phyloP scores from a whole-genome alignment of 2,113 vertebrate species.

The Coregonus clupeaformis region DNA sequence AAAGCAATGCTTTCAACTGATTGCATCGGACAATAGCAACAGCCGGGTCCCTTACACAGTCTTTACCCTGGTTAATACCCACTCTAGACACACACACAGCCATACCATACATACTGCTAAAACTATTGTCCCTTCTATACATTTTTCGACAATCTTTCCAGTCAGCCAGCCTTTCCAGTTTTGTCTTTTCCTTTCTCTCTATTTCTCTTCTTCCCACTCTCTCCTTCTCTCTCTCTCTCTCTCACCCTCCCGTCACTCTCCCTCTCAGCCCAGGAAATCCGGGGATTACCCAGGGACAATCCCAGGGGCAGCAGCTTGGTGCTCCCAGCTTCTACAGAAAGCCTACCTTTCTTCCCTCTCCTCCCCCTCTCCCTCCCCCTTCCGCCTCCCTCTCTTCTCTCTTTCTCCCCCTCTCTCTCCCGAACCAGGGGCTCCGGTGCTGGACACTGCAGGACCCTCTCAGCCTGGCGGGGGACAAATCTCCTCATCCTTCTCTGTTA shows the following conservation, averaged over 20 bases:
- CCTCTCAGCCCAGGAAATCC: conserved; percentile 67
- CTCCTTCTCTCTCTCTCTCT: not conserved
- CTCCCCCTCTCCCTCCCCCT: not conserved
- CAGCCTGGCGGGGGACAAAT: conserved; percentile 19
- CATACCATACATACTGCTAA: conserved; percentile 15
- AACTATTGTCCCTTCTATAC: not conserved
- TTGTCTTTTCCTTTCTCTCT: conserved; percentile 12
- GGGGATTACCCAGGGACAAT: conserved; percentile 69
- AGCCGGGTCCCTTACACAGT: conserved; percentile 28
- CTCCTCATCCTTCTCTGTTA: conserved; percentile 9
- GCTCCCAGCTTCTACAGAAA: conserved; percentile 57
- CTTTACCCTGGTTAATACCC: conserved; percentile 43
- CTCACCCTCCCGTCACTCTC: conserved; percentile 52
- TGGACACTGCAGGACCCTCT: not conserved
- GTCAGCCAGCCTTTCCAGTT: not conserved
- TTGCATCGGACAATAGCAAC: conserved; percentile 46
- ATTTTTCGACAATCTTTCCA: too few species aligned
- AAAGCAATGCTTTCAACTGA: conserved; percentile 49
- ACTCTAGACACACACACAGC: conserved; percentile 6
- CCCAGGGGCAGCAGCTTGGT: conserved; percentile 60
- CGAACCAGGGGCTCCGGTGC: not conserved
- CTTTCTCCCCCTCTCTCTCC: not conserved
- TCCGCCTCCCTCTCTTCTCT: not conserved
- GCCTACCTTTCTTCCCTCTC: conserved; percentile 39
- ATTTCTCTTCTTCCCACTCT: conserved; percentile 23